A percentile compares a stretch with the other conserved stretches of the same genome.
Evolutionary conservation across 2,888 invertebrate genomes (phyloP).

Genomic region (Lobophora halterata): DNA sequence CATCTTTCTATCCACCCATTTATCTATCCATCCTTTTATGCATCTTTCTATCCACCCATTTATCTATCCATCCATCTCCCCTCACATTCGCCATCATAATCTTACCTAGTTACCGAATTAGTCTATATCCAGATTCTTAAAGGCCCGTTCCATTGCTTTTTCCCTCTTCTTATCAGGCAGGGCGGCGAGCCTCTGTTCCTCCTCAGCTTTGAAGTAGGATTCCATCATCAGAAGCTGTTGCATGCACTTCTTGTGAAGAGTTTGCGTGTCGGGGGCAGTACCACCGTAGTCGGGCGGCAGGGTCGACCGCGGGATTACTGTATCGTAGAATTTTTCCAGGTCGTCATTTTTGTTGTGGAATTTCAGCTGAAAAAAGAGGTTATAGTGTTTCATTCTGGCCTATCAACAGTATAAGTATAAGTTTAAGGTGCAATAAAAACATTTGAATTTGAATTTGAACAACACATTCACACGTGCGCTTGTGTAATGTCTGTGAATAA

Average conservation of each 20-base stretch:
- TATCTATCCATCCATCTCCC: too few species aligned
- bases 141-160: conserved; percentile 84
- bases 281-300: conserved; percentile 84
- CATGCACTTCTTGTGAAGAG: conserved; percentile 65
- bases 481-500: too few species aligned
- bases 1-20: too few species aligned
- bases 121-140: conserved; percentile 87
- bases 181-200: conserved; percentile 63
- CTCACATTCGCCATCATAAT: too few species aligned
- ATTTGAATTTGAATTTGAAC: too few species aligned
- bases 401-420: too few species aligned
- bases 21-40: too few species aligned
- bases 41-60: too few species aligned
- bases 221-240: conserved; percentile 56
- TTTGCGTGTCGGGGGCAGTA: conserved; percentile 71
- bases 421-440: too few species aligned
- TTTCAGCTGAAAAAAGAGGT: conserved; percentile 78
- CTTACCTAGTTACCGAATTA: conserved; percentile 49
- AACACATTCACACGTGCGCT: too few species aligned
- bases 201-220: conserved; percentile 65
- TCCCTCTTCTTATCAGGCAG: conserved; percentile 66
- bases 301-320: conserved; percentile 77
- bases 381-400: too few species aligned
- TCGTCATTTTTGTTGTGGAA: conserved; percentile 80
- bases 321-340: conserved; percentile 77